phyloP scores from a whole-genome alignment of 2,888 invertebrate genomes.

The Charanyca ferruginea region DNA sequence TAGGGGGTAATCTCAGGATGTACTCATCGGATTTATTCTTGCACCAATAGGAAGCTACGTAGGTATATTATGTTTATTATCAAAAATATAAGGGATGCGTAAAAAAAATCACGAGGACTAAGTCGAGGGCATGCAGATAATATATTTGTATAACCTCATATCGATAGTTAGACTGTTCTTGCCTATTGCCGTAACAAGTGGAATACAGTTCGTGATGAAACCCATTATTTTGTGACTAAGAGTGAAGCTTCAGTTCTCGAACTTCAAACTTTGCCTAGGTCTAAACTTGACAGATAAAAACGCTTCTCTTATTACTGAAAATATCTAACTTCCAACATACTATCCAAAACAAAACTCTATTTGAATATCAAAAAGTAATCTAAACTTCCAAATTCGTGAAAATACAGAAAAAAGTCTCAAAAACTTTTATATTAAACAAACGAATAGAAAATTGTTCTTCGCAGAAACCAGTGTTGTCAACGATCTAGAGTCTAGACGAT shows the following conservation, averaged over 20 bases:
- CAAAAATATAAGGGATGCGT: no score
- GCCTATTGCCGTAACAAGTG: no score
- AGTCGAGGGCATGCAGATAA: no score
- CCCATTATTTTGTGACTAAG: no score
- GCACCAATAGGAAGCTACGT: no score
- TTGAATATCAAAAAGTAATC: constrained; percentile 53
- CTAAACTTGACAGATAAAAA: constrained; percentile 8
- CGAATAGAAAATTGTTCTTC: constrained; percentile 6
- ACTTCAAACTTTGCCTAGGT: background rate
- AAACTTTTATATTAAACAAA: constrained; percentile 48
- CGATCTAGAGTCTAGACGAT: background rate
- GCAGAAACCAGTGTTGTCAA: constrained; percentile 1
- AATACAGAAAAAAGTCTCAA: constrained; percentile 21
- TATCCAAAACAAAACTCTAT: constrained; percentile 38
- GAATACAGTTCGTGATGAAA: no score
- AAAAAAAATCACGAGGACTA: no score
- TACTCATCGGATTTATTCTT: no score
- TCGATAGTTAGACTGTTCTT: no score
- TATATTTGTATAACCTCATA: no score
- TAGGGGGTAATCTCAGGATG: no score
- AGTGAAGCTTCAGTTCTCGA: background rate
- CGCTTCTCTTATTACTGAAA: background rate
- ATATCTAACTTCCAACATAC: constrained; percentile 14
- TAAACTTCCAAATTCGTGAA: constrained; percentile 50
- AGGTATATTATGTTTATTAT: no score